Base-by-base conservation (phyloP, 2,797 vertebrate species). In the Hipposideros larvatus region DNA sequence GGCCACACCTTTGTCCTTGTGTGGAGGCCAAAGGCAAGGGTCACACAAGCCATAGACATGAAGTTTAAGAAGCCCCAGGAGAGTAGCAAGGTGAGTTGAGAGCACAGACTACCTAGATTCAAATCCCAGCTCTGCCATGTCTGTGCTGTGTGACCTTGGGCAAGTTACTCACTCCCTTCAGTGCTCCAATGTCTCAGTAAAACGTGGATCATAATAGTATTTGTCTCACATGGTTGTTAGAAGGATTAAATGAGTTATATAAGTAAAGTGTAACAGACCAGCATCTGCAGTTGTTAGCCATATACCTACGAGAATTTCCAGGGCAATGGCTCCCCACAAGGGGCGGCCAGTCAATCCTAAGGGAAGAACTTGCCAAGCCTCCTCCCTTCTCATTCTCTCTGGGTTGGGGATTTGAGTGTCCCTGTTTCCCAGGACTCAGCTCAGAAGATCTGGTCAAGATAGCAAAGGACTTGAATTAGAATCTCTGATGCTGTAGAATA, bases 381-480 rank as follows among this genome's bases (percentile, higher is more conserved):
- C n/a, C 22, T 74, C 31, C 19, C 16, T 74, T 46, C 48, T 59
- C 79, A n/a, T 18, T 24, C 4, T 3, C 46, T 95, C 71, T 10
- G 16, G 13, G 53, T 65, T 91, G 66, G 68, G 82, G n/a, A 85
- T 68, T 79, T 83, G 79, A 84, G 51, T 7, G 7, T 41, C 16
- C 57, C 34, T 73, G 41, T 71, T 95, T 91, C 53, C 48, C 19
- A 57, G 53, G 70, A 94, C 37, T 86, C 86, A 55, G 65, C 59
- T 75, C 53, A 70, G 91, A 79, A 87, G 65, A 66, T 51, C 74
- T 26, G 51, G 21, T 24, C 5, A 63, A 68, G 74, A 77, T 0
- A 93, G 73, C 31, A 31, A 46, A 93, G 75, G 70, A 34, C 70
- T 59, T 87, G 57, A 48, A 57, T 89, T 16, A 63, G 48, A 86